Conservation (phyloP, 1,140 invertebrate genomes). For the Temnothorax nylanderi region DNA sequence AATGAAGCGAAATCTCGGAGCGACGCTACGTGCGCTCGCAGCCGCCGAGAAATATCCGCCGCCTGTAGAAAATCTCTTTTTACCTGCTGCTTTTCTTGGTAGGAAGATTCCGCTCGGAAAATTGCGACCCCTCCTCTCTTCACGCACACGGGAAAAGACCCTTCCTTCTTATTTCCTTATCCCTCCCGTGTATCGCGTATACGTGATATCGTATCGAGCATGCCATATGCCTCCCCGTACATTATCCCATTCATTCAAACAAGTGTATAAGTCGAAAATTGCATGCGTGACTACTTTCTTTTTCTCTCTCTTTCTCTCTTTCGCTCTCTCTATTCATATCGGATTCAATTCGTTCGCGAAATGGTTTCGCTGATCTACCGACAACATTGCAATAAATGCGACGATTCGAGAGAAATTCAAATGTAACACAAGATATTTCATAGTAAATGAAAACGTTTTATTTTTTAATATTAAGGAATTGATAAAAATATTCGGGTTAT, state of each 20-base stretch:
- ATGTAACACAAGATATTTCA: neutral
- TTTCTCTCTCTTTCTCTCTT: neutral
- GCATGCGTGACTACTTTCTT: neutral
- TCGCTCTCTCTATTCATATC: neutral
- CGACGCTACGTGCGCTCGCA: constrained; percentile 53
- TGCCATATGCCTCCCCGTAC: neutral
- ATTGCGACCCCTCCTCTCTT: constrained; percentile 33
- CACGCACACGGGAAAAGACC: neutral
- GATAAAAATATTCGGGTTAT: neutral
- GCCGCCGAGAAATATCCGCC: constrained; percentile 41
- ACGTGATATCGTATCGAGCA: constrained; percentile 22
- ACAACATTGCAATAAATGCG: constrained; percentile 2
- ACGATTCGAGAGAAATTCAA: neutral
- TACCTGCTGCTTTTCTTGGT: constrained; percentile 50
- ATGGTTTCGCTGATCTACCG: neutral
- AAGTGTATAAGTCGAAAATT: constrained; percentile 48
- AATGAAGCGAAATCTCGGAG: constrained; percentile 56
- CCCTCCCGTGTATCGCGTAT: neutral
- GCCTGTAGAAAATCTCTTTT: constrained; percentile 54
- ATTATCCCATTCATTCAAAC: constrained; percentile 41
- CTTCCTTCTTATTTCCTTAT: constrained; percentile 35
- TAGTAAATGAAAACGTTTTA: neutral
- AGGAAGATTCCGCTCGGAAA: constrained; percentile 51
- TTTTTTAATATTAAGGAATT: neutral
- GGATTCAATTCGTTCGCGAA: constrained; percentile 4